phyloP scores from a whole-genome alignment of 2,797 vertebrate genomes.

The Dallia pectoralis region DNA sequence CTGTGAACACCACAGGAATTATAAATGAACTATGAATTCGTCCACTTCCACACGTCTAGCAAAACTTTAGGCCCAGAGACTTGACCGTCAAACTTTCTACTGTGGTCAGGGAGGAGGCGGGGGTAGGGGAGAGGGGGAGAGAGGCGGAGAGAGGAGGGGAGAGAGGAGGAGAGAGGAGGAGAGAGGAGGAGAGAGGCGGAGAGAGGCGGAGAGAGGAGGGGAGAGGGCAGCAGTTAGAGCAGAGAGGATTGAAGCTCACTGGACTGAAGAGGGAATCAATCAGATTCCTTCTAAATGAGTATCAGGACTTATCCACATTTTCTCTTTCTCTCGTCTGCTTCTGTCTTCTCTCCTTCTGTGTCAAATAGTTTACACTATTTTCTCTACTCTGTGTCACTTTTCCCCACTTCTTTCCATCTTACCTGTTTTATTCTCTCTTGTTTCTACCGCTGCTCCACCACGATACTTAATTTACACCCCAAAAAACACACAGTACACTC shows the following conservation, averaged over 20 bases:
- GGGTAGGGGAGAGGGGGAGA: conserved; percentile 26
- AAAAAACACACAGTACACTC: neutral
- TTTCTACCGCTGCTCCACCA: conserved; percentile 49
- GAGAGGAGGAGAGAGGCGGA: no score
- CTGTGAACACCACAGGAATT: neutral
- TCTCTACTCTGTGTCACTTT: no score
- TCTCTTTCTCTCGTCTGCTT: no score
- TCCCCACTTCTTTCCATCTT: neutral
- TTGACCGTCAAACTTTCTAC: conserved; percentile 11
- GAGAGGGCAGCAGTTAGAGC: no score
- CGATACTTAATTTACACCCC: conserved; percentile 36
- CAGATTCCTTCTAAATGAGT: conserved; percentile 68
- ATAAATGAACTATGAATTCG: neutral
- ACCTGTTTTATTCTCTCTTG: conserved; percentile 57
- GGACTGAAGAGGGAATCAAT: conserved; percentile 69
- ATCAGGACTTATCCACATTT: neutral
- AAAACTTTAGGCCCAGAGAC: conserved; percentile 4
- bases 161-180: no score
- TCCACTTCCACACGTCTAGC: neutral
- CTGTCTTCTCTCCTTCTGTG: no score
- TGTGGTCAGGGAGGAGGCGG: conserved; percentile 52
- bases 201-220: no score
- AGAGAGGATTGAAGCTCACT: conserved; percentile 56
- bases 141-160: no score
- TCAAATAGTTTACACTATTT: no score